Evolutionary conservation across 2,888 invertebrate species (phyloP).

Genomic region (Orgyia antiqua): DNA sequence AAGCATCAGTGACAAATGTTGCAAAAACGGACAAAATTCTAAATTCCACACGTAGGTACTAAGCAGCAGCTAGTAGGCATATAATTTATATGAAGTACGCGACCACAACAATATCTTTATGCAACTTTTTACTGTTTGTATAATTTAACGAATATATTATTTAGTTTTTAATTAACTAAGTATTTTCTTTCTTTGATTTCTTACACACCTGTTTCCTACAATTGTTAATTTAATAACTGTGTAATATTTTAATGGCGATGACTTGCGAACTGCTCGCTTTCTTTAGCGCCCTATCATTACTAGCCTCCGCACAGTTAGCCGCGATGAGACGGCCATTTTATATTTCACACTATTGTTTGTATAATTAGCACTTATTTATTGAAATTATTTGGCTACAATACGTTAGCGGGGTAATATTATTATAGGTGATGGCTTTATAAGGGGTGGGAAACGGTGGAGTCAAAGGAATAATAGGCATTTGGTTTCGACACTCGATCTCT

Average conservation of each 20-base stretch:
- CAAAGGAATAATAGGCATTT: conserved; percentile 2
- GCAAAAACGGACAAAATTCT: no score
- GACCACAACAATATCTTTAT: no score
- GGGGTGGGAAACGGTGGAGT: conserved; percentile 16
- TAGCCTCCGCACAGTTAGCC: conserved; percentile 17
- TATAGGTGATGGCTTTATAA: conserved; percentile 13
- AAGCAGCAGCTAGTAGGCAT: no score
- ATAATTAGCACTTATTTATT: conserved; percentile 25
- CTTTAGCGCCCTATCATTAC: conserved; percentile 23
- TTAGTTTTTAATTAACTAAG: no score
- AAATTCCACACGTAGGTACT: no score
- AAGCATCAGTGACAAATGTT: no score
- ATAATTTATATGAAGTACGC: no score
- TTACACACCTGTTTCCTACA: conserved; percentile 26
- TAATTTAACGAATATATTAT: no score
- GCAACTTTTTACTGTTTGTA: no score
- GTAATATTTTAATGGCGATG: conserved; percentile 40
- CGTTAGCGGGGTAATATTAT: conserved; percentile 17
- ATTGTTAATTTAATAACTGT: conserved; percentile 34
- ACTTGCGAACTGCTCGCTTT: conserved; percentile 28
- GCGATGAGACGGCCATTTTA: conserved; percentile 27
- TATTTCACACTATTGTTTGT: conserved; percentile 21
- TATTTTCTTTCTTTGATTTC: no score
- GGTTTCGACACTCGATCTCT: conserved; percentile 11
- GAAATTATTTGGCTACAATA: conserved; percentile 26